A percentile compares a stretch with the other conserved stretches of the same genome.
phyloP scores from a whole-genome alignment of 1,140 invertebrate genomes.

The Metaphire vulgaris region DNA sequence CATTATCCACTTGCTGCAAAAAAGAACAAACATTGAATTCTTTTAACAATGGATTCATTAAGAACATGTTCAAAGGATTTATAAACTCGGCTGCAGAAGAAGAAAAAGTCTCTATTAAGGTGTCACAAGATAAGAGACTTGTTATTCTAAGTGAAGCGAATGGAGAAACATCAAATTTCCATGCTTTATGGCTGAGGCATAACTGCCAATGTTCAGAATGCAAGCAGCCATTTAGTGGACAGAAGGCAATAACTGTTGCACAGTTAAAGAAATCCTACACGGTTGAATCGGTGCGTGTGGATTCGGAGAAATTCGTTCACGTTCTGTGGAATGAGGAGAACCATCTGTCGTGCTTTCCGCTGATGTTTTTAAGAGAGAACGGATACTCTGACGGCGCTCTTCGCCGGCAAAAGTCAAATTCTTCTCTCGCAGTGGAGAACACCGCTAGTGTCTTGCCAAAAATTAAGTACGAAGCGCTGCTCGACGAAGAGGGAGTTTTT shows the following conservation, averaged over 20 bases:
- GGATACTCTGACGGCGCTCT: neutral
- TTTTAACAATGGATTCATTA: no score
- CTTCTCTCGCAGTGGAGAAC: neutral
- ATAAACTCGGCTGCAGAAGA: no score
- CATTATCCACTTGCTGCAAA: neutral
- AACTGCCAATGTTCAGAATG: slow-evolving; percentile 34
- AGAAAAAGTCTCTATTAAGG: neutral
- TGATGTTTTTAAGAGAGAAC: neutral
- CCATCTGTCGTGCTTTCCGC: neutral
- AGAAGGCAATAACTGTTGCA: slow-evolving; percentile 24
- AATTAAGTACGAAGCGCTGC: neutral
- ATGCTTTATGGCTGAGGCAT: slow-evolving; percentile 31
- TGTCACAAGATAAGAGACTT: neutral
- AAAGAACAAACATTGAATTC: neutral
- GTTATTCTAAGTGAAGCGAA: neutral
- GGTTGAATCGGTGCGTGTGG: slow-evolving; percentile 1
- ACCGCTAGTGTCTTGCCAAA: neutral
- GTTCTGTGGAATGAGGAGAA: slow-evolving; percentile 5
- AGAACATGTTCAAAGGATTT: no score
- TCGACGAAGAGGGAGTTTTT: neutral
- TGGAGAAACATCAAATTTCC: slow-evolving; percentile 27
- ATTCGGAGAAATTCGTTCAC: neutral
- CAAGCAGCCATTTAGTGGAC: slow-evolving; percentile 30
- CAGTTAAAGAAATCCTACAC: slow-evolving; percentile 2
- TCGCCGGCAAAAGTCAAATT: neutral